A percentile compares a stretch with the other conserved stretches of the same genome.
phyloP scores from a whole-genome alignment of 2,888 invertebrate species.

The Achlya flavicornis region DNA sequence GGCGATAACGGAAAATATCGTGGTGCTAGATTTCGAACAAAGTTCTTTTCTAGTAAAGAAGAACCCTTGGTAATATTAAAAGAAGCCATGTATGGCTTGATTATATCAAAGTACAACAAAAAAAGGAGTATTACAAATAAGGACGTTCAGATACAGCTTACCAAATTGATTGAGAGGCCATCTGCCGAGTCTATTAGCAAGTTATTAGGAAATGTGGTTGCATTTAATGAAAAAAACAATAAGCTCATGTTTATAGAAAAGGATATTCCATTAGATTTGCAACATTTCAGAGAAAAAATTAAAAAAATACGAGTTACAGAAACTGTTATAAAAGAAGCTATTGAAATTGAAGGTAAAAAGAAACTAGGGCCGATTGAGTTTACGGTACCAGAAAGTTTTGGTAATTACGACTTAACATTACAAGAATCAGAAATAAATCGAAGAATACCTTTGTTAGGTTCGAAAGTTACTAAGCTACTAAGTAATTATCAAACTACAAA shows the following conservation, averaged over 20 bases:
- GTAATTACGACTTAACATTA: conserved; percentile 5
- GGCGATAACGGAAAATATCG: not conserved
- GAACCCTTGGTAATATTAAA: not conserved
- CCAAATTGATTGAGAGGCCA: not conserved
- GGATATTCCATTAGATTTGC: conserved; percentile 2
- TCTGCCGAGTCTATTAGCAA: conserved; percentile 4
- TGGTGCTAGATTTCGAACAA: not conserved
- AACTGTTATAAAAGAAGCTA: conserved; percentile 5
- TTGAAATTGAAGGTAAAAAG: not conserved
- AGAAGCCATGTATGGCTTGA: conserved; percentile 1
- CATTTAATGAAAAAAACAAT: conserved; percentile 2
- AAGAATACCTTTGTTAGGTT: not conserved
- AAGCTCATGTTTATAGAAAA: conserved; percentile 5
- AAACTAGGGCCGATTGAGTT: not conserved
- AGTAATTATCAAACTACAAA: not conserved
- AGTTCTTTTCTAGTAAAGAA: conserved; percentile 5
- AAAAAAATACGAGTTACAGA: conserved; percentile 6
- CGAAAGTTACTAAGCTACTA: not conserved
- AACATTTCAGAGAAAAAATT: conserved; percentile 1
- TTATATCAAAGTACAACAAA: conserved; percentile 5
- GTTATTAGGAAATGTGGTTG: conserved; percentile 4
- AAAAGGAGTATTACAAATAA: conserved; percentile 3
- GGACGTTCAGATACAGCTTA: conserved; percentile 4
- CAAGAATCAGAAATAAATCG: not conserved
- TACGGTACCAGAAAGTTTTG: conserved; percentile 2